Percentiles rank a stretch among this genome's conserved stretches.
These are phyloP conservation scores for Pogonophryne albipinna DNA, from an alignment of 2,797 vertebrate species.

Conservation along the genomic window DNA sequence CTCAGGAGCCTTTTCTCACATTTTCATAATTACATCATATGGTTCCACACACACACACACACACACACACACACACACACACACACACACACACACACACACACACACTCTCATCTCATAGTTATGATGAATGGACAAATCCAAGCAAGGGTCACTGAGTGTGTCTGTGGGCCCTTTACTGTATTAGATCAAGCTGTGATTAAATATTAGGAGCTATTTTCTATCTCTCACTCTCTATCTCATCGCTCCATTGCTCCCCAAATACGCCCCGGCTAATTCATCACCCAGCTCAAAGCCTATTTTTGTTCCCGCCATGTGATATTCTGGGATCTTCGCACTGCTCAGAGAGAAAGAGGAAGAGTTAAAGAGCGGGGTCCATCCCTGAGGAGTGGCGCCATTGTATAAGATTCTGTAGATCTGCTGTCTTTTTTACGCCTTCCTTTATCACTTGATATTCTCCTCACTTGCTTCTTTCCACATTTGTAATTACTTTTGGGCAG, in stretches of 20 bases:
- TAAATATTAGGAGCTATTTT: constrained; percentile 70
- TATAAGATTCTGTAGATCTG: constrained; percentile 12
- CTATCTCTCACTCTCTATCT: constrained; percentile 32
- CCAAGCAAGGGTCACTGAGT: constrained; percentile 49
- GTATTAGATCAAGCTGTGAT: constrained; percentile 64
- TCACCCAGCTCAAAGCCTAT: constrained; percentile 63
- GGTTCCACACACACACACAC: constrained; percentile 28
- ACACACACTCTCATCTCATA: constrained; percentile 18
- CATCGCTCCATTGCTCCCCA: constrained; percentile 48
- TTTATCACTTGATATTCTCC: not conserved
- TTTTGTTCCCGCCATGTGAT: constrained; percentile 67
- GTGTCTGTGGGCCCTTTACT: constrained; percentile 55
- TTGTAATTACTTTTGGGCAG: not conserved
- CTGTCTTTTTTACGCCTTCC: constrained; percentile 19
- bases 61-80: no score
- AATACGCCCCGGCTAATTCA: constrained; percentile 67
- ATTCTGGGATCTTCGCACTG: constrained; percentile 67
- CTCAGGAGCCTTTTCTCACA: constrained; percentile 21
- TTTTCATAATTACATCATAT: constrained; percentile 50
- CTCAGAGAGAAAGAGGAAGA: constrained; percentile 50
- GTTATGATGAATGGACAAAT: constrained; percentile 60
- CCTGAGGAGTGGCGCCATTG: constrained; percentile 39
- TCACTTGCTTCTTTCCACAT: constrained; percentile 2
- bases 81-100: constrained; percentile 18
- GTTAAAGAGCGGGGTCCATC: constrained; percentile 42